Base-by-base conservation (phyloP, 2,888 invertebrate genomes). In the Julus scanicus region DNA sequence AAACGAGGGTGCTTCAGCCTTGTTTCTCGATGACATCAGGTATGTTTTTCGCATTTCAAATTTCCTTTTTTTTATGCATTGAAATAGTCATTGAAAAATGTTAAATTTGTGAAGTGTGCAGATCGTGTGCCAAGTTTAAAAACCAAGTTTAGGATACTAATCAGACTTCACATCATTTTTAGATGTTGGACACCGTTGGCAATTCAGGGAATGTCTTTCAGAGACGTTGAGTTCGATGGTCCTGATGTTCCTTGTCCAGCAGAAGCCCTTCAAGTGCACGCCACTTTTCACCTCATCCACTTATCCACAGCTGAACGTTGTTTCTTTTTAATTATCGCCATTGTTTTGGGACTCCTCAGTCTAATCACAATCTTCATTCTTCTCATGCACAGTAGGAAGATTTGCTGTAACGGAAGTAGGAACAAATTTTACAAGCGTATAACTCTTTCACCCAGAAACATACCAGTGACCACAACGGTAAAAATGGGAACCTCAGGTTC, bases 161-260 rank as follows among this genome's bases (percentile, higher is more conserved):
- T 29, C 3, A 44, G 2, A 85, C 13, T 85, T 84, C 0, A 40
- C 1, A 2, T 11, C 17, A 39, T n/a, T 84, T 39, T n/a, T 84
- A 86, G 86, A 86, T 86, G 86, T 15, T 40, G 40, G 48, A 40
- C 20, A 57, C 86, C 86, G 2, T 13, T 57, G 15, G 20, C 57
- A 11, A 11, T 86, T 29, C 48, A 63, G 2, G 57, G 86, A 15
- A 53, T 49, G 53, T 63, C 63, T 57, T 86, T 86, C 37, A 37
- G 57, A 57, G 86, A 86, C 40, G 37, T 86, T 29, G 86, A 86
- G 29, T 57, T 86, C 53, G 57, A 86, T 37, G 57, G 63, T 5
- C 48, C 44, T 3, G 85, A 85, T 20, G 85, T 85, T 29, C 85
- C 86, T 11, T 86, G 86, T 53, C 57, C 53, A 53, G 48, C 15